phyloP scores from a whole-genome alignment of 2,888 invertebrate species.

The Cryptosula pallasiana region DNA sequence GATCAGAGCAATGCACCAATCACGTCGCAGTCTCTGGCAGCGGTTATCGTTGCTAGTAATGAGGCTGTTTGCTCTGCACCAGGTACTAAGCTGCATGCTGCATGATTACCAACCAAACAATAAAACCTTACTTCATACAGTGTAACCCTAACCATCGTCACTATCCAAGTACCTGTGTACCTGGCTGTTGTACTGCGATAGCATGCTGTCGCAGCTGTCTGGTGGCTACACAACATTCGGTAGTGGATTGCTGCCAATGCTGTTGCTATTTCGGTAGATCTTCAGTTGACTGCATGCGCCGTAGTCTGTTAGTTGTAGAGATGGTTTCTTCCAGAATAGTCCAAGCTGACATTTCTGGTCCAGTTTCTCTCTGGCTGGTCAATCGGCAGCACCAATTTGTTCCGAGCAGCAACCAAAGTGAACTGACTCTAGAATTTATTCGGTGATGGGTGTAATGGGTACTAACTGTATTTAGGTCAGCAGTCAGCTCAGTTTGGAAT shows the following conservation, averaged over 20 bases:
- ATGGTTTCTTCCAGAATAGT: too few relatives aligned
- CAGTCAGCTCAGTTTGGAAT: too few relatives aligned
- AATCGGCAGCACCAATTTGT: too few relatives aligned
- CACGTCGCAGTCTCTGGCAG: constrained; percentile 19
- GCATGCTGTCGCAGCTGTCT: not conserved
- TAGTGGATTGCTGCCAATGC: not conserved
- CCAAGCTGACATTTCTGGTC: too few relatives aligned
- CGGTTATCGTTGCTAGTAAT: constrained; percentile 9
- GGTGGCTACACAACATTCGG: not conserved
- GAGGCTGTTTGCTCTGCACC: constrained; percentile 18
- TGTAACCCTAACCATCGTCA: constrained; percentile 9
- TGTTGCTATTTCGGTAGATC: too few relatives aligned
- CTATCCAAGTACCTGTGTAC: not conserved
- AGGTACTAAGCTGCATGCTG: constrained; percentile 23
- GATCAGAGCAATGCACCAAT: constrained; percentile 4
- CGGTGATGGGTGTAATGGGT: too few relatives aligned
- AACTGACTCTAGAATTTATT: too few relatives aligned
- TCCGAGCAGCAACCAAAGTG: too few relatives aligned
- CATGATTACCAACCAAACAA: constrained; percentile 19
- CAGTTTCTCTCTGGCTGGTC: too few relatives aligned
- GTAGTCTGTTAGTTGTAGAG: too few relatives aligned
- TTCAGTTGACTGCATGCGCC: too few relatives aligned
- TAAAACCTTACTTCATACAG: not conserved
- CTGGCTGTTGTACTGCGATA: not conserved
- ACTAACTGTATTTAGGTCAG: too few relatives aligned